Percentiles rank a stretch among this genome's conserved stretches.
Conservation (phyloP, 2,888 invertebrate species). For the Eucera pruinosa region DNA sequence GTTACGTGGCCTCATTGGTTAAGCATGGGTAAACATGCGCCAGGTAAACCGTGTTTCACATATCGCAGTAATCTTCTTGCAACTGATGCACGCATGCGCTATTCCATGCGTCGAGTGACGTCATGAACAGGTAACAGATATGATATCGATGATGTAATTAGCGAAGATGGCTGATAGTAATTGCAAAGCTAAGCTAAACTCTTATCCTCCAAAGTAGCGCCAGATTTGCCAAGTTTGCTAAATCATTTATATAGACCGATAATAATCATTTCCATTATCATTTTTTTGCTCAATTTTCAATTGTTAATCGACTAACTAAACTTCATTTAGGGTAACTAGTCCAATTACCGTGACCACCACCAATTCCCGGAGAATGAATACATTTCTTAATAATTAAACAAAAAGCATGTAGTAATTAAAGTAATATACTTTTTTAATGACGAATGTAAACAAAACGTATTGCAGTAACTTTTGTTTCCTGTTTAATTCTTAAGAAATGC, state of each 20-base stretch:
- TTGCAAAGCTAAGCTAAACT: background rate
- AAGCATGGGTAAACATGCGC: constrained; percentile 43
- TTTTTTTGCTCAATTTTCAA: background rate
- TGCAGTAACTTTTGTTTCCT: no score
- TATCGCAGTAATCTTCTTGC: constrained; percentile 12
- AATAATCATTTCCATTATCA: background rate
- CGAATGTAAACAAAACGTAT: no score
- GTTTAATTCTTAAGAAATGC: no score
- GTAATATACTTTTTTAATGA: no score
- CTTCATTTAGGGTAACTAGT: background rate
- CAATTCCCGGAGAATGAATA: no score
- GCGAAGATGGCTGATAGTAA: constrained; percentile 15
- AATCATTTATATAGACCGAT: background rate
- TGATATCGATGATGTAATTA: constrained; percentile 34
- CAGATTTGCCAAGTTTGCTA: background rate
- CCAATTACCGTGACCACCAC: no score
- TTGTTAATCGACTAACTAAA: background rate
- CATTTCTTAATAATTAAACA: no score
- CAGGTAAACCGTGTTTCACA: constrained; percentile 25
- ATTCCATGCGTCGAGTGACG: constrained; percentile 20
- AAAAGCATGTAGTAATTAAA: no score
- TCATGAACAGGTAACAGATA: constrained; percentile 28
- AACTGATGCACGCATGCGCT: constrained; percentile 8
- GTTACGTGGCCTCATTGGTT: constrained; percentile 32
- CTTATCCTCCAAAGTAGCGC: constrained; percentile 2